Percentiles rank a stretch among this genome's conserved stretches.
phyloP scores from a whole-genome alignment of 2,797 vertebrate genomes.

The Salarias fasciatus region DNA sequence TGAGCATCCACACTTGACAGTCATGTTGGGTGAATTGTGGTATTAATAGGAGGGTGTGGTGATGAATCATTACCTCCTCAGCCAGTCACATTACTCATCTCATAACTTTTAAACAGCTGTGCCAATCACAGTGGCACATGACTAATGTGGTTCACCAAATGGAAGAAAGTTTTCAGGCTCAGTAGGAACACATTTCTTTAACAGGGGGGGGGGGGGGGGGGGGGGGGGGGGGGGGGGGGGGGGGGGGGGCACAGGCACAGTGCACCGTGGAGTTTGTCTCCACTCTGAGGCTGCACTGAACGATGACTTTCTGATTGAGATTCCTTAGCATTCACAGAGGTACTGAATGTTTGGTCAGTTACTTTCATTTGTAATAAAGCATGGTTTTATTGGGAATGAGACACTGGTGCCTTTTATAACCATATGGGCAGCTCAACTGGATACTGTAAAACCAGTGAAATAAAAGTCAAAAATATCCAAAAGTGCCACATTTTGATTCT shows the following conservation, averaged over 20 bases:
- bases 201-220: not conserved
- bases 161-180: constrained; percentile 5
- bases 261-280: constrained; percentile 2
- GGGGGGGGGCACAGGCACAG: not conserved
- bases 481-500: constrained; percentile 3
- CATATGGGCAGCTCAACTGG: constrained; percentile 6
- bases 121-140: constrained; percentile 34
- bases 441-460: not conserved
- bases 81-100: constrained; percentile 54
- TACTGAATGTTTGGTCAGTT: not conserved
- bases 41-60: constrained; percentile 41
- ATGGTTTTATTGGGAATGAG: constrained; percentile 15
- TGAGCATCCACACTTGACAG: constrained; percentile 26
- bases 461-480: not conserved
- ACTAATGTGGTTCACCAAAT: constrained; percentile 17
- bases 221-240: not conserved
- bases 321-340: not conserved
- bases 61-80: constrained; percentile 55
- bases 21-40: constrained; percentile 25
- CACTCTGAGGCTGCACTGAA: not conserved
- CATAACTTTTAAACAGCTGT: constrained; percentile 48
- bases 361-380: constrained; percentile 2
- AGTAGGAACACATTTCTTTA: not conserved
- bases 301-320: constrained; percentile 2
- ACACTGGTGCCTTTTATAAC: constrained; percentile 10